Base-by-base conservation (phyloP, 2,888 invertebrate genomes). In the Rotaria socialis region DNA sequence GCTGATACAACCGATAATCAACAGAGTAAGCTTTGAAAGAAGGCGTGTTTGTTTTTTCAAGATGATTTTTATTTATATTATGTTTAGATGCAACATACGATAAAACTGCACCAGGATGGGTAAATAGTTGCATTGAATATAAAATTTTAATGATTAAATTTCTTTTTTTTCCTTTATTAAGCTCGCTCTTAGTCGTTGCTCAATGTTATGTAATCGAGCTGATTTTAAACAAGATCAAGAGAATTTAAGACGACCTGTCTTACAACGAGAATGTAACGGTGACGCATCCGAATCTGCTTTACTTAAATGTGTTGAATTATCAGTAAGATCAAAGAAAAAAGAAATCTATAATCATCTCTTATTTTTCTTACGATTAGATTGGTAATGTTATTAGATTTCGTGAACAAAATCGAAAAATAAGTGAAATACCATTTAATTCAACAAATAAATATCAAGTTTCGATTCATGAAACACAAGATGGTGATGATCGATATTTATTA, bases 1-100 rank as follows among this genome's bases (percentile, higher is more conserved):
- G 97, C 97, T 88, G 98, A 99, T 91, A 98, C 98, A 89, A 97
- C 97, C 89, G 98, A 99, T 92, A 96, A 97, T 93, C 97, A 98
- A 92, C 95, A 96, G 89, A 96, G 93, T 88, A 47, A 47, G 58
- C 7, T 47, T 47, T 47, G 27, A 27, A 27, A 16, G 8, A 11
- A 3, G 8, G 10, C 8, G 14, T 50, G 14, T 50, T 11, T 16
- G 1, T 67, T 35, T 67, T 0, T 35, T 60, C 16, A 3, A 19
- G 0, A 50, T 16, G 3, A 14, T 19, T 4, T 67, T 60, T 60
- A 24, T 27, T 35, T 35, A 35, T n/a, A 47, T 47, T 0, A 35
- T 47, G 7, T 19, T 35, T 35, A 80, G 80, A 80, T 80, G 95
- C 95, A 84, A 95, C 96, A 92, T 96, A 96, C 92, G 96, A 96